These are phyloP conservation scores for Neomonachus schauinslandi DNA, from an alignment of 2,113 vertebrate genomes.

Conservation along the genomic window DNA sequence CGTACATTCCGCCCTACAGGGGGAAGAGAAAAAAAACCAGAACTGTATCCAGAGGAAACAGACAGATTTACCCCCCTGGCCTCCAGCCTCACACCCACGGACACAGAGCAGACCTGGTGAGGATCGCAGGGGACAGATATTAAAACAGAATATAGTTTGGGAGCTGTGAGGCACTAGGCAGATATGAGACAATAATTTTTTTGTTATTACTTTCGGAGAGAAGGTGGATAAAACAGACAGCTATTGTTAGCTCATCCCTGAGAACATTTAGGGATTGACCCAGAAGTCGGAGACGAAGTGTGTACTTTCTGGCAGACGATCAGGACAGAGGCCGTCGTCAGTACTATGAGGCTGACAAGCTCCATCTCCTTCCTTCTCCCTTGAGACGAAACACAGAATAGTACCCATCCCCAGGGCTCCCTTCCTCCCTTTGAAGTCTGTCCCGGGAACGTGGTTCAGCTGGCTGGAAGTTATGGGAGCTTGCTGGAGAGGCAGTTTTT, in stretches of 20 bases:
- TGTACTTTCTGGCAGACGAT: neutral
- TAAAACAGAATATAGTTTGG: neutral
- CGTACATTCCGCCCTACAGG: constrained; percentile 97
- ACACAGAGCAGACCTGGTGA: neutral
- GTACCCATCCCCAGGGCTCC: neutral
- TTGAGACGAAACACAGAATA: neutral
- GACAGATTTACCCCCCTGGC: neutral
- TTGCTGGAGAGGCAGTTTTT: neutral
- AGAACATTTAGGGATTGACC: neutral
- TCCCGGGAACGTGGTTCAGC: neutral
- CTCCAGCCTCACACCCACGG: neutral
- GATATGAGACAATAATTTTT: neutral
- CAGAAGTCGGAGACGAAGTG: neutral
- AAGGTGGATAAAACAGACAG: neutral
- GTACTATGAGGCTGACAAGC: neutral
- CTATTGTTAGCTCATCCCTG: neutral
- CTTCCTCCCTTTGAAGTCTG: neutral
- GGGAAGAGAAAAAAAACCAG: neutral
- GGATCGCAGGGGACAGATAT: neutral
- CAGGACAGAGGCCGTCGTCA: too few species aligned
- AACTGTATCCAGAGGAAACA: neutral
- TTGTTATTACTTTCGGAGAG: neutral
- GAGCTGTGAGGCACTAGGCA: neutral
- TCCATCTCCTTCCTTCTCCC: neutral
- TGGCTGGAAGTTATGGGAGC: neutral